A percentile compares a stretch with the other conserved stretches of the same genome.
These are phyloP conservation scores for Euzetes globulus DNA, from an alignment of 2,888 invertebrate genomes.

Conservation along the genomic window DNA sequence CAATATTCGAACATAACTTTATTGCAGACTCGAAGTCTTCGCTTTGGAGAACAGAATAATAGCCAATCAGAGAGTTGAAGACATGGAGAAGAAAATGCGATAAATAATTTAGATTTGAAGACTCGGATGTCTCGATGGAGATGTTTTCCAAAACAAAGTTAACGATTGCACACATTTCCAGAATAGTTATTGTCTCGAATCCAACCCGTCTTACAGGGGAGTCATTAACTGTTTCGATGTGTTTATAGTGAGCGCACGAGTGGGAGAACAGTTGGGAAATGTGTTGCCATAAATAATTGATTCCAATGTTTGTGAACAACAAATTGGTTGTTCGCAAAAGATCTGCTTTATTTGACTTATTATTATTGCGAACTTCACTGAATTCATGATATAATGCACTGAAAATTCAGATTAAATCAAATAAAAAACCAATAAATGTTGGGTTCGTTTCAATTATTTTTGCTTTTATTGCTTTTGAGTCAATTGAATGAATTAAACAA, in stretches of 20 bases:
- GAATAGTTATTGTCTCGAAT: conserved; percentile 47
- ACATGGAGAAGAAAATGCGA: conserved; percentile 29
- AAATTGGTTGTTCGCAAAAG: conserved; percentile 74
- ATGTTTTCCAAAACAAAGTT: conserved; percentile 61
- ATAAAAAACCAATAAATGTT: background rate
- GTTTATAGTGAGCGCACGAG: conserved; percentile 23
- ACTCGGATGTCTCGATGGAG: conserved; percentile 15
- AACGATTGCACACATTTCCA: conserved; percentile 63
- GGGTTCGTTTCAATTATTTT: background rate
- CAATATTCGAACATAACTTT: conserved; percentile 28
- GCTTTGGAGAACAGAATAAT: background rate
- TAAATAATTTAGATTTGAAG: conserved; percentile 26
- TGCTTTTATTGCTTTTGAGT: background rate
- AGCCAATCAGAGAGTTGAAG: background rate
- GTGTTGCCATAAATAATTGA: conserved; percentile 67
- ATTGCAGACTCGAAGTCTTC: conserved; percentile 25
- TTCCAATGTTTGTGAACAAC: conserved; percentile 70
- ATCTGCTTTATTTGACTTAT: conserved; percentile 50
- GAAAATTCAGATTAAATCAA: background rate
- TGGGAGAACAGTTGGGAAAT: conserved; percentile 28
- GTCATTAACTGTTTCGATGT: background rate
- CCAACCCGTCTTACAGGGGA: conserved; percentile 53
- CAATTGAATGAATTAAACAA: background rate
- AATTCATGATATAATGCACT: conserved; percentile 35
- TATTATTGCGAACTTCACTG: conserved; percentile 12